Base-by-base conservation (phyloP, 1,140 invertebrate genomes). In the Conus betulinus region DNA sequence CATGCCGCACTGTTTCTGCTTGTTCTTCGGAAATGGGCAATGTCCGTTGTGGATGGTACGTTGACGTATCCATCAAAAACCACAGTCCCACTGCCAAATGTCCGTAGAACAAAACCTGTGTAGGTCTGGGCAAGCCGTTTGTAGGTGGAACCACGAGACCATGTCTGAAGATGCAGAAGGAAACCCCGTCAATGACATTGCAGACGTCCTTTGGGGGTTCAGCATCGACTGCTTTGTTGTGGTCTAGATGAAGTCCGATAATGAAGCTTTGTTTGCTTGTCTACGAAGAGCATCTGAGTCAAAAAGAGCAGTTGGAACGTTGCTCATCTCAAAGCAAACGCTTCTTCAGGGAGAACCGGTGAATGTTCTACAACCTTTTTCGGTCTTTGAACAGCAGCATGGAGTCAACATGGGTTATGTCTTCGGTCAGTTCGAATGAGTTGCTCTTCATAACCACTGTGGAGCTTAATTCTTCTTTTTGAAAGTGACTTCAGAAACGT, bases 111-210 rank as follows among this genome's bases (percentile, higher is more conserved):
- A 88, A 88, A 88, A 6, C 51, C 60, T 27, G 88, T 67, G 82
- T 90, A 90, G 25, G 23, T 20, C n/a, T 84, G 5, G n/a, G 10
- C 27, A 76, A 90, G 74, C 39, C 74, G 13, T 3, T 88, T 51
- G 55, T 83, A 90, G 52, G 89, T 79, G 3, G 67, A n/a, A 20
- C 87, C 89, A 7, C n/a, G 7, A 17, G 13, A 23, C 89, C 87
- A 90, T 52, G 82, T 82, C 15, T 88, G 25, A 39, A 67, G 23
- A 5, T 88, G 89, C 1, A 91, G 55, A 0, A 91, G 79, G 13
- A 90, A 89, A 17, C 91, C 89, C 90, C 90, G 82, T 92, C 90
- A 76, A 92, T 15, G 0, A 92, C 90, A 84, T 88, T 87, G 11
- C 67, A 39, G 3, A 90, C 60, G 39, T 27, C 2, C 11, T 55